Conservation (phyloP, 2,888 invertebrate genomes). For the Nymphalis polychloros region DNA sequence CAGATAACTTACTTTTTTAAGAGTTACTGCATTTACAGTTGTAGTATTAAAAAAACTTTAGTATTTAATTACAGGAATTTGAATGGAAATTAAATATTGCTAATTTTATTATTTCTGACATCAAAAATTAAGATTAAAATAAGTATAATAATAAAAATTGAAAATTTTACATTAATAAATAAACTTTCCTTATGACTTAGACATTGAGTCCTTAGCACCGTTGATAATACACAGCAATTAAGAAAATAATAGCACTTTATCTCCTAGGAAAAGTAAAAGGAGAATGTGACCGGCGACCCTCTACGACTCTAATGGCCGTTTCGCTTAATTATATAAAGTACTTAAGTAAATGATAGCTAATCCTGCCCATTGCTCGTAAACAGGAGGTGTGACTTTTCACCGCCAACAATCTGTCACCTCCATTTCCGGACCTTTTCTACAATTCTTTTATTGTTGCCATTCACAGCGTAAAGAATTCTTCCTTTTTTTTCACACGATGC, state of each 20-base stretch:
- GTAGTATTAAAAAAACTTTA: too few species aligned
- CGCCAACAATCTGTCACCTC: conserved; percentile 80
- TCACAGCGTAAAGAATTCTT: conserved; percentile 73
- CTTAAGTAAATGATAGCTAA: conserved; percentile 82
- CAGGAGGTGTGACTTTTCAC: conserved; percentile 81
- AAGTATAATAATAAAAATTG: neutral
- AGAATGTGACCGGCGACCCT: conserved; percentile 52
- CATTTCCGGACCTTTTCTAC: conserved; percentile 73
- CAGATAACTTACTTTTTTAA: too few species aligned
- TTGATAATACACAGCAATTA: conserved; percentile 2
- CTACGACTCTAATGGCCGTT: conserved; percentile 67
- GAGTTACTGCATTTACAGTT: too few species aligned
- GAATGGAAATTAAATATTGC: too few species aligned
- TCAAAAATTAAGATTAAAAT: too few species aligned
- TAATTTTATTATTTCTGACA: too few species aligned
- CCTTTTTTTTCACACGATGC: conserved; percentile 63
- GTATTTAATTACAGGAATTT: too few species aligned
- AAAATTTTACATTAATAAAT: neutral
- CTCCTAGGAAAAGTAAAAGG: conserved; percentile 18
- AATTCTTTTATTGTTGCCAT: conserved; percentile 77
- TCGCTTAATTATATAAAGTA: conserved; percentile 79
- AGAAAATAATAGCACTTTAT: conserved; percentile 25
- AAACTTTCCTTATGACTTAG: neutral
- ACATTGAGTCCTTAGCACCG: neutral
- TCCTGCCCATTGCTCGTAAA: conserved; percentile 71